These are phyloP conservation scores for Lagodon rhomboides DNA, from an alignment of 2,797 vertebrate species.

Conservation along the genomic window DNA sequence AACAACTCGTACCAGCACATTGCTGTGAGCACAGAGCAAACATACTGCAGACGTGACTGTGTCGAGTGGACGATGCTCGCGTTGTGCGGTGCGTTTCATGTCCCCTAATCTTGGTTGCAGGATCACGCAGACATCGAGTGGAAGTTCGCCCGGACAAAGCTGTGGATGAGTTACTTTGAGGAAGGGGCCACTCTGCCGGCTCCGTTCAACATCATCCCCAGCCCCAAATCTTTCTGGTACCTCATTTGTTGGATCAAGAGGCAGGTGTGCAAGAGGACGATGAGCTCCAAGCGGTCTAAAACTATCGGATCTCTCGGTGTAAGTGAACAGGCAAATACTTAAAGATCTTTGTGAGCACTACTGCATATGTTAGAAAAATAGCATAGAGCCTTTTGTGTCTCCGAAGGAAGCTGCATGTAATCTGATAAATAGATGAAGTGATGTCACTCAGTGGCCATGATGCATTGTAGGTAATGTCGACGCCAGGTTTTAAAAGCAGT, in stretches of 20 bases:
- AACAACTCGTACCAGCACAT: slow-evolving; percentile 99
- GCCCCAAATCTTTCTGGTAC: slow-evolving; percentile 96
- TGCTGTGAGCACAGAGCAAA: slow-evolving; percentile 86
- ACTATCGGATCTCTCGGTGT: slow-evolving; percentile 95
- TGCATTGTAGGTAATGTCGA: too few species aligned
- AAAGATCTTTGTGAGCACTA: too few species aligned
- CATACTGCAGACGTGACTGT: neutral
- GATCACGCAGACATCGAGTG: slow-evolving; percentile 99
- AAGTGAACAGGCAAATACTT: slow-evolving; percentile 58
- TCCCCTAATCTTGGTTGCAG: slow-evolving; percentile 74
- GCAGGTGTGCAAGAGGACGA: slow-evolving; percentile 91
- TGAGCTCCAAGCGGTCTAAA: slow-evolving; percentile 88
- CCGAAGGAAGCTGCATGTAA: too few species aligned
- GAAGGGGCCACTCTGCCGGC: slow-evolving; percentile 97
- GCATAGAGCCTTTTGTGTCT: too few species aligned
- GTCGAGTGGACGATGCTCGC: neutral
- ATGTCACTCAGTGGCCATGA: too few species aligned
- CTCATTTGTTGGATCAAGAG: slow-evolving; percentile 93
- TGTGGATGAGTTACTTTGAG: slow-evolving; percentile 99
- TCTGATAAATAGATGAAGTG: too few species aligned
- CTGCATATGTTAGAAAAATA: too few species aligned
- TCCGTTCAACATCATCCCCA: slow-evolving; percentile 97
- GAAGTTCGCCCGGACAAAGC: slow-evolving; percentile 99
- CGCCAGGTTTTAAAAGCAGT: too few species aligned
- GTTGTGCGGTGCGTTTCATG: slow-evolving; percentile 1